These are phyloP conservation scores for Tympanoctomys barrerae DNA, from an alignment of 2,797 vertebrate genomes.

Conservation along the genomic window DNA sequence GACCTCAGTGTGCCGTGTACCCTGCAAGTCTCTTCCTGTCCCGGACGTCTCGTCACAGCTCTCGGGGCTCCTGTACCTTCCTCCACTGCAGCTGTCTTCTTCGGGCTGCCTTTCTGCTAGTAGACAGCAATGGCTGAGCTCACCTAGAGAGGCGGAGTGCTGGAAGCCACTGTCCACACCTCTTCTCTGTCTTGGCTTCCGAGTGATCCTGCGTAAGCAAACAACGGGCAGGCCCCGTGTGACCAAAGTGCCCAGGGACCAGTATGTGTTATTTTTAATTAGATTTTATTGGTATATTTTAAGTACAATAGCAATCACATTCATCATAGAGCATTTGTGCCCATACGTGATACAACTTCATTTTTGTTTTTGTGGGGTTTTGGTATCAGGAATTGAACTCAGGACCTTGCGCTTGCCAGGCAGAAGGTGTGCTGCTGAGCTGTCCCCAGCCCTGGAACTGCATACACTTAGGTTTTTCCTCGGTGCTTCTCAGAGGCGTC, in stretches of 20 bases:
- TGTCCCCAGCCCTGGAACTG: too few species aligned
- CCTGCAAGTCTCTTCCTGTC: background rate
- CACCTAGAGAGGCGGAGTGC: background rate
- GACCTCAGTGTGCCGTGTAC: accelerated
- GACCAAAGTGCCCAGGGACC: background rate
- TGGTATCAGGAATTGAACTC: too few species aligned
- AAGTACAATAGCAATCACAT: background rate
- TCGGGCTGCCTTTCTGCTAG: background rate
- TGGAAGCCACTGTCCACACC: background rate
- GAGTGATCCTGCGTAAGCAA: background rate
- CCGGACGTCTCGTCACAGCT: background rate
- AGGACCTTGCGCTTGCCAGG: too few species aligned
- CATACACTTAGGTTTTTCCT: background rate
- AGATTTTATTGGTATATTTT: background rate
- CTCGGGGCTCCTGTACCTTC: background rate
- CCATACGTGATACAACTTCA: background rate
- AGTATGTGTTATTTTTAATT: background rate
- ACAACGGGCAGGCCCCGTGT: background rate
- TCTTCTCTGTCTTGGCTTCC: background rate
- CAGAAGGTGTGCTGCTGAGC: too few species aligned
- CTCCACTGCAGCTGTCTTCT: too few species aligned
- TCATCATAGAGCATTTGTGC: background rate
- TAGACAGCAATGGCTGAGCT: background rate
- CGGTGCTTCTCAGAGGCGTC: background rate
- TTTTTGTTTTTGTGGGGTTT: too few species aligned